Conservation (phyloP, 2,113 vertebrate species). For the Montifringilla adamsi region DNA sequence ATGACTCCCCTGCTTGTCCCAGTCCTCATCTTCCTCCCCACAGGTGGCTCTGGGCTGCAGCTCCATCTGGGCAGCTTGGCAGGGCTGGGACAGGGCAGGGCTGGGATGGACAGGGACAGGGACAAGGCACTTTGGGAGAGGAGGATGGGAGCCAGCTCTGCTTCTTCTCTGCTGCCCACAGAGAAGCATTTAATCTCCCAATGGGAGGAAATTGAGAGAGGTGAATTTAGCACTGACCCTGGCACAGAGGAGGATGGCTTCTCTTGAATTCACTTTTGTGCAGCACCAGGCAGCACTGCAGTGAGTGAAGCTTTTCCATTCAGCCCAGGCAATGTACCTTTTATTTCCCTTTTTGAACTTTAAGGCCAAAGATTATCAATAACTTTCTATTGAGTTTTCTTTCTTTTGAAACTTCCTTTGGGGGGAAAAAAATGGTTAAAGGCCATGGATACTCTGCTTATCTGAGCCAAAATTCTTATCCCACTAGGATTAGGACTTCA, state of each 20-base stretch:
- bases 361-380: neutral
- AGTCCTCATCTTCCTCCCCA: neutral
- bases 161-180: fast-evolving
- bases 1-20: neutral
- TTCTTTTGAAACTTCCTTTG: neutral
- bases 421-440: neutral
- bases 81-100: neutral
- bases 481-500: neutral
- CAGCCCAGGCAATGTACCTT: neutral
- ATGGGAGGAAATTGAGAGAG: neutral
- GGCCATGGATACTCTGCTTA: neutral
- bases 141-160: neutral
- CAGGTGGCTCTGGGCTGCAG: neutral
- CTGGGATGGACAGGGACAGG: neutral
- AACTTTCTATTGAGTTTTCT: neutral
- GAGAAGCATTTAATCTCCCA: fast-evolving
- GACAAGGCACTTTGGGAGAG: neutral
- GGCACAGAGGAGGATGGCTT: neutral
- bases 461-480: neutral
- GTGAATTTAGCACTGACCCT: neutral
- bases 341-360: neutral
- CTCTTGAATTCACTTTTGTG: neutral
- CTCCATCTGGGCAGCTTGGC: neutral
- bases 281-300: fast-evolving
- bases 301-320: neutral